Evolutionary conservation across 1,140 invertebrate species (phyloP).

Genomic region (Hirudo medicinalis): DNA sequence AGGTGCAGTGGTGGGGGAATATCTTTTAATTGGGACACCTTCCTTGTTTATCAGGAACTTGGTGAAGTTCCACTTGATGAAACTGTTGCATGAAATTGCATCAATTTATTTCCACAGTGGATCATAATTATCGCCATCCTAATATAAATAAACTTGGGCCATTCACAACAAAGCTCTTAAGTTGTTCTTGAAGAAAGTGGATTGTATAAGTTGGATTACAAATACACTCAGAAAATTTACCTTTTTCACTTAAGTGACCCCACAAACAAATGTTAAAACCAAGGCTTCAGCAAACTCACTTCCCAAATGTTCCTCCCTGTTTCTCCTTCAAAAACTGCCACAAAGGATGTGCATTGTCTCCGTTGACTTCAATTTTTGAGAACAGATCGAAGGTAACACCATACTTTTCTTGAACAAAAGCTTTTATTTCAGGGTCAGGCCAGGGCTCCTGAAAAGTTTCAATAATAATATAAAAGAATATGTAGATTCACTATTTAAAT

Average conservation of each 20-base stretch:
- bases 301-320: slow-evolving; percentile 39
- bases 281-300: neutral
- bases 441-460: slow-evolving; percentile 33
- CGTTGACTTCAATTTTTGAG: slow-evolving; percentile 72
- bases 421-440: slow-evolving; percentile 36
- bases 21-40: slow-evolving; percentile 67
- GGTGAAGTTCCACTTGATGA: slow-evolving; percentile 93
- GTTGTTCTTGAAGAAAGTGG: too few species aligned
- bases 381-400: slow-evolving; percentile 39
- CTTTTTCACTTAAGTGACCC: too few species aligned
- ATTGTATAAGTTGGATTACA: too few species aligned
- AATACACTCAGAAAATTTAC: too few species aligned
- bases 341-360: slow-evolving; percentile 64
- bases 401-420: slow-evolving; percentile 33
- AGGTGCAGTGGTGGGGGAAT: slow-evolving; percentile 54
- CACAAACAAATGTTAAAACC: too few species aligned
- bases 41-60: slow-evolving; percentile 82
- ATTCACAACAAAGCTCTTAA: too few species aligned
- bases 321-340: slow-evolving; percentile 74
- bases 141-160: too few species aligned
- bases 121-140: too few species aligned
- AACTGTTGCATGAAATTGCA: slow-evolving; percentile 37
- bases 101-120: neutral
- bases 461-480: neutral
- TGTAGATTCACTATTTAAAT: too few species aligned